Evolutionary conservation across 1,140 invertebrate species (phyloP).

Genomic region (Oryctes rhinoceros): DNA sequence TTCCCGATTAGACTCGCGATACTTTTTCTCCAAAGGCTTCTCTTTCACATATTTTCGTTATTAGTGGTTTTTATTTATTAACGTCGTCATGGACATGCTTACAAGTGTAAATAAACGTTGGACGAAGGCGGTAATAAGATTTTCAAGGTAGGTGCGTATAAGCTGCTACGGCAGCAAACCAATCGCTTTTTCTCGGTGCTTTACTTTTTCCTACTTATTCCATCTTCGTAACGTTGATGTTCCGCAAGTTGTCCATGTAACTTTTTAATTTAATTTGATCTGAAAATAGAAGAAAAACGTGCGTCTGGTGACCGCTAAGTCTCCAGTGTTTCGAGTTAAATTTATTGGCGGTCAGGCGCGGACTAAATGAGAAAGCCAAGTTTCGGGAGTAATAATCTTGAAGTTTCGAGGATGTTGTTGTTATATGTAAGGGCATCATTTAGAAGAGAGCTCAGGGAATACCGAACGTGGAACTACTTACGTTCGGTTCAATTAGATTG

Average conservation of each 20-base stretch:
- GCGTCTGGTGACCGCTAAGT: neutral
- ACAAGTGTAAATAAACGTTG: neutral
- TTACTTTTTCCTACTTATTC: neutral
- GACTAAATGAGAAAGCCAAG: neutral
- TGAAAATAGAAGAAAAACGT: constrained; percentile 16
- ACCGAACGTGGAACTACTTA: no score
- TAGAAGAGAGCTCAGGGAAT: neutral
- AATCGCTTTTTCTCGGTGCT: neutral
- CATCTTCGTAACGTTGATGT: neutral
- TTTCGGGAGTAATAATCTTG: neutral
- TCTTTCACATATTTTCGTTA: neutral
- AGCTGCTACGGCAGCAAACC: neutral
- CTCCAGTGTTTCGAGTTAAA: constrained; percentile 21
- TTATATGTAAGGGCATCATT: neutral
- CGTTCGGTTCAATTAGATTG: no score
- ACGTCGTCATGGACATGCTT: neutral
- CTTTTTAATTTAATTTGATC: constrained; percentile 30
- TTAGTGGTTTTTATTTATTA: neutral
- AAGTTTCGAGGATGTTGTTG: neutral
- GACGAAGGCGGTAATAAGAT: neutral
- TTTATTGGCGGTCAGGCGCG: neutral
- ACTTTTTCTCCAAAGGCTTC: no score
- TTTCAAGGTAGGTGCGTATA: constrained; percentile 1
- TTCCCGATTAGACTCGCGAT: no score
- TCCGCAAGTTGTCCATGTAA: constrained; percentile 23